Evolutionary conservation across 2,888 invertebrate genomes (phyloP), one percentile per base, ranked within the genome.

Genomic region (Deilephila elpenor): DNA sequence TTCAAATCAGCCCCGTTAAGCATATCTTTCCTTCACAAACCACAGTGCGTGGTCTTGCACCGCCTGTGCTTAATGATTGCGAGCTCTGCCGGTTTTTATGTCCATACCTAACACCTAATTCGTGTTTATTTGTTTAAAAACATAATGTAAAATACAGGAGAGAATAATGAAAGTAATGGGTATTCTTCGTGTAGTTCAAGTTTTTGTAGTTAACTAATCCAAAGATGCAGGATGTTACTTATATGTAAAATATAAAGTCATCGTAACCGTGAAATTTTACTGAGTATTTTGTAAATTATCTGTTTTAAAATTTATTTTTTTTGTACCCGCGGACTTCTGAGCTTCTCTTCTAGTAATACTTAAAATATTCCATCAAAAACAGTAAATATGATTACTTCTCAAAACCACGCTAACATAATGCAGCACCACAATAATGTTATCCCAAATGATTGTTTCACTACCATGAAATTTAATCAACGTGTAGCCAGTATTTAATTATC

Each of bases 381-480:
- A 44, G 11, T 14, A 62, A 62, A 34, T 32, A 32, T 17, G 14
- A 17, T 61, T 17, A 32, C 5, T 29, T 14, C 5, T 29, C 14
- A 29, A 25, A 60, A 60, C 8, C 25, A 29, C 25, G 25, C 11
- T 25, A 60, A 11, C 11, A 14, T 11, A n/a, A 8, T 34, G n/a
- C 11, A 62, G 3, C 19, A 64, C n/a, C n/a, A 64, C 19, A 8
- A 11, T 44, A 37, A 64, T 44, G 37, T 44, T n/a, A 14, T n/a
- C 11, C 37, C 11, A 19, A 44, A 8, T 44, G 11, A 20, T 64
- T 44, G 44, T 44, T 64, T 64, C 20, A 64, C 3, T 5, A 14
- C 61, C 14, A 6, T 29, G 51, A 44, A 67, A 67, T 67, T 67
- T 67, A 67, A 67, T 67, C 67, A 67, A 67, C 67, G 3, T 51